phyloP scores from a whole-genome alignment of 2,797 vertebrate genomes.

The Rachycentron canadum region DNA sequence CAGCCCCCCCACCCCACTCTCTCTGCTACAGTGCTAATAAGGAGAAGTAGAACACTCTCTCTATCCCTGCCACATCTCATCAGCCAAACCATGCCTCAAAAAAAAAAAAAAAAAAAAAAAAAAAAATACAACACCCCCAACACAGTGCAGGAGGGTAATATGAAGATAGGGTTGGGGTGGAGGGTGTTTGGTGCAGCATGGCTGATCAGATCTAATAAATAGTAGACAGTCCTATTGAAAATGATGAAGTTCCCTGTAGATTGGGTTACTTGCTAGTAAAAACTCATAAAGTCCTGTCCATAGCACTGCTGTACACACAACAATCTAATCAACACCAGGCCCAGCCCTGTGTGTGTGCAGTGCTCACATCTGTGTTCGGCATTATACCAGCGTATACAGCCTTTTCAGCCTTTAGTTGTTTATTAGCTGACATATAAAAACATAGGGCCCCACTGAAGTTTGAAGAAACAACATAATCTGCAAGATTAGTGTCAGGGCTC shows the following conservation, averaged over 20 bases:
- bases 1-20: slow-evolving; percentile 15
- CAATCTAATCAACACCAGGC: slow-evolving; percentile 32
- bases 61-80: slow-evolving; percentile 83
- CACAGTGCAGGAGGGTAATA: slow-evolving; percentile 25
- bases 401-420: background rate
- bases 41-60: slow-evolving; percentile 79
- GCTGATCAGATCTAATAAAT: slow-evolving; percentile 69
- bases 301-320: slow-evolving; percentile 53
- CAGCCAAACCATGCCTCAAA: slow-evolving; percentile 76
- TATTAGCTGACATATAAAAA: slow-evolving; percentile 20
- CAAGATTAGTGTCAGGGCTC: slow-evolving; percentile 8
- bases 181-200: slow-evolving; percentile 24
- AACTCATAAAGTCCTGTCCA: slow-evolving; percentile 69
- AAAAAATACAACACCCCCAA: background rate
- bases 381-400: slow-evolving; percentile 26
- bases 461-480: slow-evolving; percentile 20
- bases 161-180: slow-evolving; percentile 35
- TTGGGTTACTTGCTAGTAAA: slow-evolving; percentile 59
- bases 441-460: background rate
- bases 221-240: slow-evolving; percentile 52
- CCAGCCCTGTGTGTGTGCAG: background rate
- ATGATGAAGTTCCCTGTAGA: slow-evolving; percentile 61
- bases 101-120: slow-evolving; percentile 27
- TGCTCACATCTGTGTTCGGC: slow-evolving; percentile 24
- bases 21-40: slow-evolving; percentile 75